Conservation (phyloP, 2,113 vertebrate species). For the Megaceryle torquata region DNA sequence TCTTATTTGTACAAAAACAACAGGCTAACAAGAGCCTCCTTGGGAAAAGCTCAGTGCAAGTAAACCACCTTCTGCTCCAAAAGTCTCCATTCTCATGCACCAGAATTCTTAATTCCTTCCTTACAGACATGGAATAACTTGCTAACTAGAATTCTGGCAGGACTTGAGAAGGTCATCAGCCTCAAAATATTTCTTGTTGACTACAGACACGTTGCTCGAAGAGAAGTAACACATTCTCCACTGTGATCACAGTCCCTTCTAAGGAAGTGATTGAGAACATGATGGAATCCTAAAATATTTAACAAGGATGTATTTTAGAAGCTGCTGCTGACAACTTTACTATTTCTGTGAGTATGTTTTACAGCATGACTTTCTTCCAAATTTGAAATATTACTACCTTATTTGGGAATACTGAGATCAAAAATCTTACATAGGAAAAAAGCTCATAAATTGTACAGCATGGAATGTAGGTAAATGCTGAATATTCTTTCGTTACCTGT, state of each 20-base stretch:
- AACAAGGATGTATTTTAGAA: slow-evolving; percentile 55
- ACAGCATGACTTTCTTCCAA: slow-evolving; percentile 45
- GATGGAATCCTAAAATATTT: slow-evolving; percentile 56
- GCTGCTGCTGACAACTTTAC: slow-evolving; percentile 52
- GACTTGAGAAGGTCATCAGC: slow-evolving; percentile 16
- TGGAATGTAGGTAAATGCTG: not conserved
- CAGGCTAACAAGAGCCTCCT: not conserved
- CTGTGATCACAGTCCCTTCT: slow-evolving; percentile 47
- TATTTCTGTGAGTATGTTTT: slow-evolving; percentile 55
- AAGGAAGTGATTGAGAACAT: slow-evolving; percentile 43
- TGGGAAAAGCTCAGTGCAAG: accelerated
- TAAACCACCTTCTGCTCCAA: not conserved
- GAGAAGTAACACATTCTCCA: slow-evolving; percentile 44
- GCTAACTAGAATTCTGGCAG: not conserved
- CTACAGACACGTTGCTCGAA: slow-evolving; percentile 1
- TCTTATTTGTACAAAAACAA: not conserved
- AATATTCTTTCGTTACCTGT: not conserved
- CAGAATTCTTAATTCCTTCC: not conserved
- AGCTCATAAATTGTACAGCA: not conserved
- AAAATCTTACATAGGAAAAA: slow-evolving; percentile 31
- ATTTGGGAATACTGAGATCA: slow-evolving; percentile 42
- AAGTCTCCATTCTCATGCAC: not conserved
- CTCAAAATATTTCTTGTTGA: slow-evolving; percentile 45
- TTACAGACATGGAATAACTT: not conserved
- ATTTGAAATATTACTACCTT: slow-evolving; percentile 50